phyloP scores from a whole-genome alignment of 2,888 invertebrate genomes.

The Pardosa pseudoannulata region DNA sequence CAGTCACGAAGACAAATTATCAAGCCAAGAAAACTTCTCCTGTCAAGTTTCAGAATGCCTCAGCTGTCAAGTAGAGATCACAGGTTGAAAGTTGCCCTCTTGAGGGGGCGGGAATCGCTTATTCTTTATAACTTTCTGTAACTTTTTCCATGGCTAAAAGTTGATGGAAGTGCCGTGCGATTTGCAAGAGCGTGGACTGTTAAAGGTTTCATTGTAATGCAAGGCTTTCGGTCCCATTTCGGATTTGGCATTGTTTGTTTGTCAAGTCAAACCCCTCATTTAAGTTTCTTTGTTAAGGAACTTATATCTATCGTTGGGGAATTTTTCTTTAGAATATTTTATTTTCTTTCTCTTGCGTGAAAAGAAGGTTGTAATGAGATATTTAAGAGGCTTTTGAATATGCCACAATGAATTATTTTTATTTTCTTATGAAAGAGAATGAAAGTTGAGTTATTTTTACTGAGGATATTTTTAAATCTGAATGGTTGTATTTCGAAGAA shows the following conservation, averaged over 20 bases:
- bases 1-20: slow-evolving; percentile 64
- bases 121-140: slow-evolving; percentile 11
- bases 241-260: slow-evolving; percentile 12
- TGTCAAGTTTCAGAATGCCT: slow-evolving; percentile 31
- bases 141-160: neutral
- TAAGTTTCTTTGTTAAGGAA: neutral
- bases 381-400: neutral
- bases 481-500: too few species aligned
- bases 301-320: neutral
- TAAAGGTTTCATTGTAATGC: slow-evolving; percentile 2
- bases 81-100: slow-evolving; percentile 6
- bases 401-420: neutral
- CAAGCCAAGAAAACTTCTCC: slow-evolving; percentile 22
- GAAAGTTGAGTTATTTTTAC: neutral
- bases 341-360: neutral
- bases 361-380: neutral
- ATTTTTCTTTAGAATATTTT: neutral
- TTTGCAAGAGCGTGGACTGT: neutral
- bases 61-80: slow-evolving; percentile 53
- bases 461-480: too few species aligned
- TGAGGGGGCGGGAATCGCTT: slow-evolving; percentile 14
- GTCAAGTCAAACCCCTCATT: slow-evolving; percentile 8
- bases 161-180: slow-evolving; percentile 1
- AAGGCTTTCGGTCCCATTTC: slow-evolving; percentile 1
- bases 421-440: neutral